Percentiles rank a stretch among this genome's conserved stretches.
Conservation (phyloP, 2,888 invertebrate genomes). For the Cephus pygmeus region DNA sequence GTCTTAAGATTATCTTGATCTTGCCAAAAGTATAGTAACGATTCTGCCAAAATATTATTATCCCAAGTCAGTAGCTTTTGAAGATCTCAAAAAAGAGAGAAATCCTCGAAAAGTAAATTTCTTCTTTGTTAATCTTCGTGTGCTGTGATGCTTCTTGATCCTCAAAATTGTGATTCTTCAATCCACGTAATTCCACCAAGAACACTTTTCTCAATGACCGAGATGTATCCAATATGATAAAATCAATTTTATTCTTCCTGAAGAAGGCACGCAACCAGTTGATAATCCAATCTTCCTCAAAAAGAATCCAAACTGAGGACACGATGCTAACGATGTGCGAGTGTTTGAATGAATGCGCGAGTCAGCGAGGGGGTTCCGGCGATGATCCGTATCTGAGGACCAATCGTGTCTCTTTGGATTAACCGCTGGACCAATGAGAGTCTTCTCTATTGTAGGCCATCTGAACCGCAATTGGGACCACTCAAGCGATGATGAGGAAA, state of each 20-base stretch:
- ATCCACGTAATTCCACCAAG: not conserved
- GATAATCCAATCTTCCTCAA: not conserved
- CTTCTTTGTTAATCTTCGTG: too few relatives aligned
- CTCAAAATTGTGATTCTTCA: not conserved
- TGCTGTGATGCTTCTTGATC: not conserved
- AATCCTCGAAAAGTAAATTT: not conserved
- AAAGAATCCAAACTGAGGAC: not conserved
- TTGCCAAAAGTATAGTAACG: not conserved
- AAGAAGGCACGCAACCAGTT: not conserved
- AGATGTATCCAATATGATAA: not conserved
- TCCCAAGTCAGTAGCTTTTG: not conserved
- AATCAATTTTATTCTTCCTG: not conserved
- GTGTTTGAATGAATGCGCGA: constrained; percentile 34
- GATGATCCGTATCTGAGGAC: constrained; percentile 36
- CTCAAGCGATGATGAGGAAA: constrained; percentile 47
- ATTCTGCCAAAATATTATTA: not conserved
- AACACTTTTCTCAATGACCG: not conserved
- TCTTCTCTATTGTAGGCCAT: constrained; percentile 37
- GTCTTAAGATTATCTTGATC: not conserved
- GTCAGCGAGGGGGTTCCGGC: constrained; percentile 31
- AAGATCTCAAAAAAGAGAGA: not conserved
- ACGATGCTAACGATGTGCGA: constrained; percentile 11
- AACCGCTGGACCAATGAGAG: constrained; percentile 57
- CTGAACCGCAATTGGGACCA: constrained; percentile 57
- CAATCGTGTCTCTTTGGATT: constrained; percentile 50